These are phyloP conservation scores for Mimumesa dahlbomi DNA, from an alignment of 2,888 invertebrate species.

Conservation along the genomic window DNA sequence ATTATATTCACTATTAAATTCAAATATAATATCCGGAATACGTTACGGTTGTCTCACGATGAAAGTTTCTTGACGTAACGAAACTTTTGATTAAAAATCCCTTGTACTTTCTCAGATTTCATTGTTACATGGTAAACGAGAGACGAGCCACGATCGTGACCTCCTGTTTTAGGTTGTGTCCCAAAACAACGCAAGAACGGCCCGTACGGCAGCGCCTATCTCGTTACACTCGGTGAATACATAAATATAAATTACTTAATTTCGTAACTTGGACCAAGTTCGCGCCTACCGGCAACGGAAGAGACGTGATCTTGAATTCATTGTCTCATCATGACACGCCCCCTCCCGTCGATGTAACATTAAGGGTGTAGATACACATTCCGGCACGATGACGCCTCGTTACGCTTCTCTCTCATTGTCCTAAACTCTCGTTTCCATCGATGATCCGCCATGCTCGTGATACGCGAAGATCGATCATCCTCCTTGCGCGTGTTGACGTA, in stretches of 20 bases:
- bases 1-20: no score
- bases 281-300: conserved; percentile 61
- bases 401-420: conserved; percentile 58
- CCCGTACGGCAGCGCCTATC: conserved; percentile 49
- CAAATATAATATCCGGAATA: background rate
- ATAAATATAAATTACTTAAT: conserved; percentile 75
- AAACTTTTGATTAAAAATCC: conserved; percentile 43
- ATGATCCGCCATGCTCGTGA: conserved; percentile 25
- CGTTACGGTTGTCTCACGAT: background rate
- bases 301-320: conserved; percentile 75
- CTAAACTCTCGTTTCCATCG: conserved; percentile 20
- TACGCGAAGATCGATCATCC: conserved; percentile 17
- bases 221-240: conserved; percentile 70
- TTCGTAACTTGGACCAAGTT: conserved; percentile 69
- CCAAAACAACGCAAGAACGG: conserved; percentile 35
- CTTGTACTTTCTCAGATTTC: conserved; percentile 30
- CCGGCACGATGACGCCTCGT: conserved; percentile 44
- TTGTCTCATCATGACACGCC: conserved; percentile 67
- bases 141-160: conserved; percentile 15
- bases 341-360: conserved; percentile 52
- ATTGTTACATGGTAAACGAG: conserved; percentile 6
- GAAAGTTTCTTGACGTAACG: conserved; percentile 5
- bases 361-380: conserved; percentile 37
- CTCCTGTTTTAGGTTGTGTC: conserved; percentile 26
- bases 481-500: conserved; percentile 14